These are phyloP conservation scores for Ommatoiulus sabulosus DNA, from an alignment of 2,888 invertebrate genomes.

Conservation along the genomic window DNA sequence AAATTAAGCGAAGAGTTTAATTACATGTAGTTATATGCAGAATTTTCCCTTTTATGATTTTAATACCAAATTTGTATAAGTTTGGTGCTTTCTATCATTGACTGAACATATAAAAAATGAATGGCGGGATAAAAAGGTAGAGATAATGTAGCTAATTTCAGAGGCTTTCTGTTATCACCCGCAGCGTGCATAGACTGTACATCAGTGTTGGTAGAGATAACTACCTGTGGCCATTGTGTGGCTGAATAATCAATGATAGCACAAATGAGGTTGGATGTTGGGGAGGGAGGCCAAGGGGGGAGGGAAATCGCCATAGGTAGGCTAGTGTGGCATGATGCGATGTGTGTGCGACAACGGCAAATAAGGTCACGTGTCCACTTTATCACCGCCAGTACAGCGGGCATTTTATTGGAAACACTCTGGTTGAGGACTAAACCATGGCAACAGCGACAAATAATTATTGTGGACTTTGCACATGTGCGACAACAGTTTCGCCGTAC, in stretches of 20 bases:
- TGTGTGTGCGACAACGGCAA: not conserved
- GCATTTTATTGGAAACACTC: not conserved
- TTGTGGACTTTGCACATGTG: not conserved
- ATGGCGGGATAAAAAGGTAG: not conserved
- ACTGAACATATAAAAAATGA: not conserved
- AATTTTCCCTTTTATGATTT: too few species aligned
- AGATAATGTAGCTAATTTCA: not conserved
- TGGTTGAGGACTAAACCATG: conserved; percentile 28
- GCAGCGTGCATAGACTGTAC: not conserved
- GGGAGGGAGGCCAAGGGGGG: not conserved
- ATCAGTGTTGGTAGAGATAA: not conserved
- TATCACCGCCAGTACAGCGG: not conserved
- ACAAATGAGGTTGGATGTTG: conserved; percentile 9
- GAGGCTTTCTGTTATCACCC: not conserved
- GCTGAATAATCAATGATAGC: conserved; percentile 7
- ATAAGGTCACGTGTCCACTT: conserved; percentile 40
- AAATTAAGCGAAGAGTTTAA: too few species aligned
- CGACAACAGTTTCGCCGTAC: not conserved
- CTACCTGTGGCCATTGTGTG: conserved; percentile 38
- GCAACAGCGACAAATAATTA: conserved; percentile 40
- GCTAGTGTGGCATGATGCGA: conserved; percentile 17
- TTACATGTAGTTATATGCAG: too few species aligned
- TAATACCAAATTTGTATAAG: too few species aligned
- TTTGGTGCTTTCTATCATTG: too few species aligned
- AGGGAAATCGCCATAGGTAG: conserved; percentile 17